A percentile compares a stretch with the other conserved stretches of the same genome.
Conservation (phyloP, 2,797 vertebrate species). For the Phyllotis vaccarum region DNA sequence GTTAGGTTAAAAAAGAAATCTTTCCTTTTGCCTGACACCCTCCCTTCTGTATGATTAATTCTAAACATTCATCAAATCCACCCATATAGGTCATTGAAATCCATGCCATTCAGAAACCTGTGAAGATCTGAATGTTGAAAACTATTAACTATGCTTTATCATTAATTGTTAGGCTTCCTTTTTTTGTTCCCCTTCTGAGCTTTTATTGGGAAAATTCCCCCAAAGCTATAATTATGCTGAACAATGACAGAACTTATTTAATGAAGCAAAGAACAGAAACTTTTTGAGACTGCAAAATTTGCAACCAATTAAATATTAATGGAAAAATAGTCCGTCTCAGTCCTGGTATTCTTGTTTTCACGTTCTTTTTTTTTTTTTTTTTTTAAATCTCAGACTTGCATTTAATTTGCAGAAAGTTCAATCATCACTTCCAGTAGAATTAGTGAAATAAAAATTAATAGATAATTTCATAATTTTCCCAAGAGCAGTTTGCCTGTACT, state of each 20-base stretch:
- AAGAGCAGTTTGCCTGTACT: slow-evolving; percentile 60
- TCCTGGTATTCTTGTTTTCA: slow-evolving; percentile 69
- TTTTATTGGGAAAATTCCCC: slow-evolving; percentile 72
- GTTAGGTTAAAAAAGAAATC: slow-evolving; percentile 41
- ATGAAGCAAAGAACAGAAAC: slow-evolving; percentile 72
- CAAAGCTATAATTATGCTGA: slow-evolving; percentile 77
- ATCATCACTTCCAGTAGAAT: slow-evolving; percentile 3
- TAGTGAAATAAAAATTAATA: slow-evolving; percentile 68
- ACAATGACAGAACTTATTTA: slow-evolving; percentile 76
- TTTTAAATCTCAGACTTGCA: slow-evolving; percentile 67
- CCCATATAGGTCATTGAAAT: background rate
- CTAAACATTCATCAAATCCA: slow-evolving; percentile 12
- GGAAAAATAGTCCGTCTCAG: slow-evolving; percentile 65
- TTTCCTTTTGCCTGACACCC: slow-evolving; percentile 47
- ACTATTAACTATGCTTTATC: slow-evolving; percentile 73
- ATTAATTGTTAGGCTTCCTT: slow-evolving; percentile 43
- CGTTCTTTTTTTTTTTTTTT: slow-evolving; percentile 71
- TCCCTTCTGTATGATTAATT: slow-evolving; percentile 61
- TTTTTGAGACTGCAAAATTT: slow-evolving; percentile 77
- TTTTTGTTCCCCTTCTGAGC: slow-evolving; percentile 56
- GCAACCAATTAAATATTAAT: slow-evolving; percentile 74
- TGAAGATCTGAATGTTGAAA: slow-evolving; percentile 54
- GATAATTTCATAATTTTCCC: slow-evolving; percentile 68
- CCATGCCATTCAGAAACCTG: background rate
- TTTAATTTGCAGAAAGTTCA: slow-evolving; percentile 70